Evolutionary conservation across 2,113 vertebrate species (phyloP), one percentile per base, ranked within the genome.

Genomic region (Rhinichthys klamathensis): DNA sequence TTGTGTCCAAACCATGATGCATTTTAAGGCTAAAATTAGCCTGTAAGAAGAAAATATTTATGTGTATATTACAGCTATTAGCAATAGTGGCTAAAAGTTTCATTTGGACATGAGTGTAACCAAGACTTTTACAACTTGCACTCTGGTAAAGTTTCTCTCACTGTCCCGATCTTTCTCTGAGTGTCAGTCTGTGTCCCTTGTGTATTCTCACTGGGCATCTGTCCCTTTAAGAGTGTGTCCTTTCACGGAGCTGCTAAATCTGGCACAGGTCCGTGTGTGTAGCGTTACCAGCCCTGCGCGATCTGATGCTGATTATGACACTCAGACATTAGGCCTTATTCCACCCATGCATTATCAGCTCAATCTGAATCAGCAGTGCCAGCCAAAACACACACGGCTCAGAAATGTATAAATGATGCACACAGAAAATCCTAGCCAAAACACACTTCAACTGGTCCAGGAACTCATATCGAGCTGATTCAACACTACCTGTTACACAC

Each of bases 241-340:
- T 89, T 82, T 69, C 89, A 79, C 54, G 35, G 21, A 27, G 69
- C 73, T 88, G 89, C 79, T 84, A 88, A 80, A 83, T 82, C 73
- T 86, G 79, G 89, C 86, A 49, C 35, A 23, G 75, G n/a, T 83
- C 44, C 3, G 51, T 83, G 83, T 85, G 83, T 90, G 84, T 84
- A 85, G 81, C 30, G 77, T 86, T 86, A 84, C 73, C 86, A 89
- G 83, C 78, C 74, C 75, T 69, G 69, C 25, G 60, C 18, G 60
- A 90, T 38, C 72, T 60, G 58, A 78, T 10, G 38, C 61, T 41
- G 60, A 79, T 70, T 80, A 54, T 86, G 84, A 80, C 76, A 76
- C 61, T 69, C 35, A 12, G 73, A 30, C 63, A 88, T 84, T 74
- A 84, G 63, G 83, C 76, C 54, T 65, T 85, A 80, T 84, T 73